These are phyloP conservation scores for Poecile montanus DNA, from an alignment of 2,797 vertebrate genomes.

Conservation along the genomic window DNA sequence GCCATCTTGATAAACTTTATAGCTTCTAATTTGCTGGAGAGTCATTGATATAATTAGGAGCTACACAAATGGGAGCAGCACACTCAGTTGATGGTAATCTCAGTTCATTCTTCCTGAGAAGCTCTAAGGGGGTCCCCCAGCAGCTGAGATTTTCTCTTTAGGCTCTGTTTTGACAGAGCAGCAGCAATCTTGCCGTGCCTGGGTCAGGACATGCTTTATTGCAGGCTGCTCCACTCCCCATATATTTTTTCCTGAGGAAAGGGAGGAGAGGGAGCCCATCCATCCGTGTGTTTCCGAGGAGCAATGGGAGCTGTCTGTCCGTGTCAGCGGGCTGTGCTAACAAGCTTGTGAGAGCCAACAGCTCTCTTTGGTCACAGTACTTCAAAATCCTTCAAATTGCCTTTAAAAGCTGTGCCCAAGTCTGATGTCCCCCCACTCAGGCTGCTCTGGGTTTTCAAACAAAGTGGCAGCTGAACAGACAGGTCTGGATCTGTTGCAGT, in stretches of 20 bases:
- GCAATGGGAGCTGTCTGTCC: not conserved
- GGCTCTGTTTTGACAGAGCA: not conserved
- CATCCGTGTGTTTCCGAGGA: not conserved
- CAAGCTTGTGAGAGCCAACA: not conserved
- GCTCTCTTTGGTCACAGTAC: not conserved
- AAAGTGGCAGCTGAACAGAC: not conserved
- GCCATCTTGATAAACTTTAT: conserved; percentile 56
- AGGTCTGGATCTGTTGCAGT: not conserved
- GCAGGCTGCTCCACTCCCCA: not conserved
- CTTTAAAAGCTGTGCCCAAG: fast-evolving
- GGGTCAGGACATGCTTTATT: not conserved
- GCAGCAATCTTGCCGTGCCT: not conserved
- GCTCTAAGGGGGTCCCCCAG: not conserved
- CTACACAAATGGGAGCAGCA: conserved; percentile 28
- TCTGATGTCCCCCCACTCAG: not conserved
- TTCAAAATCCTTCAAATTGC: not conserved
- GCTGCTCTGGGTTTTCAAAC: not conserved
- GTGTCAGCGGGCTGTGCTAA: not conserved
- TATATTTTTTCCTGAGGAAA: not conserved
- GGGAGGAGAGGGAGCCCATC: not conserved
- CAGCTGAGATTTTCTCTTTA: not conserved
- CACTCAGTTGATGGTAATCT: not conserved
- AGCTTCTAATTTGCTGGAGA: conserved; percentile 57
- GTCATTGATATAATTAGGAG: conserved; percentile 64
- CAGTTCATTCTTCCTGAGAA: conserved; percentile 22